A percentile compares a stretch with the other conserved stretches of the same genome.
Evolutionary conservation across 35 echinoderm and acorn worm genomes (phyloP).

Genomic region (Heliocidaris erythrogramma): DNA sequence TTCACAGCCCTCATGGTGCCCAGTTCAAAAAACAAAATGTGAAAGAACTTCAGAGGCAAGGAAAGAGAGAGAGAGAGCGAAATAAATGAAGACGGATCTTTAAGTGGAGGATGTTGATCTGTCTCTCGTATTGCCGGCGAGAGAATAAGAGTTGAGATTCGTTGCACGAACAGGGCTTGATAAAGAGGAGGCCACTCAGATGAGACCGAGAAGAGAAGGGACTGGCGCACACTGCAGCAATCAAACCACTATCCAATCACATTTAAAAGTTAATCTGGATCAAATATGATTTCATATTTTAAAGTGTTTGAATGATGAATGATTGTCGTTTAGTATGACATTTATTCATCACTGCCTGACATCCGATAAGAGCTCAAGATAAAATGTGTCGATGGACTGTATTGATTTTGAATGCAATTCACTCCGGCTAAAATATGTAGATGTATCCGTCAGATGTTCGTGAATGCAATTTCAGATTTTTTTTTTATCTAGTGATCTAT

Average conservation of each 20-base stretch:
- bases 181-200: not conserved
- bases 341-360: too few species aligned
- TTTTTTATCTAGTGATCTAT: too few species aligned
- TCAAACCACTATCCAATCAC: not conserved
- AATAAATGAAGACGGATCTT: not conserved
- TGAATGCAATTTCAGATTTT: too few species aligned
- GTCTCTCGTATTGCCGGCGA: not conserved
- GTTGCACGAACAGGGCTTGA: not conserved
- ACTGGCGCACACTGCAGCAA: not conserved
- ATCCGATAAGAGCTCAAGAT: too few species aligned
- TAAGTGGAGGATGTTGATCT: not conserved
- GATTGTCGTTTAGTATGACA: too few species aligned
- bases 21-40: not conserved
- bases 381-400: too few species aligned
- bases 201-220: not conserved
- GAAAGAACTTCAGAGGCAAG: not conserved
- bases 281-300: not conserved
- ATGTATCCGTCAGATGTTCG: too few species aligned
- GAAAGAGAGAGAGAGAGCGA: not conserved
- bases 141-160: conserved; percentile 1
- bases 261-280: not conserved
- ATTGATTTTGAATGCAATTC: too few species aligned
- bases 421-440: too few species aligned
- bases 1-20: not conserved
- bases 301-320: too few species aligned